These are phyloP conservation scores for Potorous gilbertii DNA, from an alignment of 2,797 vertebrate genomes.

Conservation along the genomic window DNA sequence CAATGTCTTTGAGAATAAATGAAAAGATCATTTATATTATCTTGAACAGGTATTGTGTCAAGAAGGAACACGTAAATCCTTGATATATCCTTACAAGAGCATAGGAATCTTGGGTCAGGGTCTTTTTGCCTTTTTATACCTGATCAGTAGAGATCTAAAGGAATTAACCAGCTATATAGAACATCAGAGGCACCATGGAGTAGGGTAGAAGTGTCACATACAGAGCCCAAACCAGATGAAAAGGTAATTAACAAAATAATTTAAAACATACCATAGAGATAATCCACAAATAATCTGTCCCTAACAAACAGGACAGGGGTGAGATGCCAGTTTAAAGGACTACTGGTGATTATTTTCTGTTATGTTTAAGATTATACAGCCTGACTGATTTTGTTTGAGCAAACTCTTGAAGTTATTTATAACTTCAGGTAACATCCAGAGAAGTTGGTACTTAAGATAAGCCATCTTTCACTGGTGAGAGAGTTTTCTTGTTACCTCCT, in stretches of 20 bases:
- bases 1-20: background rate
- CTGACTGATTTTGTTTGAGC: background rate
- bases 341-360: background rate
- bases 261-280: background rate
- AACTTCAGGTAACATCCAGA: background rate
- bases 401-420: background rate
- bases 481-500: background rate
- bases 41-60: background rate
- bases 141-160: background rate
- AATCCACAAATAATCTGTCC: background rate
- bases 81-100: background rate
- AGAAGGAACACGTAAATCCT: background rate
- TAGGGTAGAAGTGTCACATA: background rate
- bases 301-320: background rate
- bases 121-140: background rate
- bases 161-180: background rate
- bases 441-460: background rate
- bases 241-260: background rate
- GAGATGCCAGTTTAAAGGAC: background rate
- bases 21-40: background rate
- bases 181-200: background rate
- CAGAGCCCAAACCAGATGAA: slow-evolving; percentile 48
- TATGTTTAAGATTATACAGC: background rate
- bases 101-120: background rate
- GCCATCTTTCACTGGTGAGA: background rate